Evolutionary conservation across 2,888 invertebrate genomes (phyloP), one percentile per base, ranked within the genome.

Genomic region (Diadromus collaris): DNA sequence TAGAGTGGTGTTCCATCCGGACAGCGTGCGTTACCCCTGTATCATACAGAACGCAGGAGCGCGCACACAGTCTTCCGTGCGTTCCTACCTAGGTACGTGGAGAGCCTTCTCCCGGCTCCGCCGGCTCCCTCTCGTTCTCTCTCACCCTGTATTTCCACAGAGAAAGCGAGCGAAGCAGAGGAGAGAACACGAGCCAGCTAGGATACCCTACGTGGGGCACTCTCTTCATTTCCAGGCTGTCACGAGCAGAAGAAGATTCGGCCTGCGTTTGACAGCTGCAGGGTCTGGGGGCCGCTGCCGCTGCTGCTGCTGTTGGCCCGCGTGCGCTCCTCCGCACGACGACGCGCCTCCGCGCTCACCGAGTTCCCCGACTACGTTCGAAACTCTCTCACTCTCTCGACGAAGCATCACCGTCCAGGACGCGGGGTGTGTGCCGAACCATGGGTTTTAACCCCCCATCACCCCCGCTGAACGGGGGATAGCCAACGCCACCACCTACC

Each of bases 211-310:
- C 82, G 85, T 87, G 86, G 86, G 87, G 86, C 85, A 87, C 88
- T 90, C 90, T 90, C 90, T 91, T 91, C 90, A 90, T 90, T 90
- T 90, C 87, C 88, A 88, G 88, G 87, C 88, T 88, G 88, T 88
- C 88, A 88, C 88, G 87, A 88, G 84, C 88, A 88, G 88, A 88
- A 90, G 90, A 90, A 90, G 90, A 90, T 90, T 90, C 89, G 87
- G 87, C 86, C 90, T 90, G 90, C 86, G 89, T 88, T 89, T 90
- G 90, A 90, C 90, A 90, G 90, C 88, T 89, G 89, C 89, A 90
- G 89, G 89, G 89, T 89, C 88, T 88, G 88, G 89, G 89, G 88
- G 85, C 83, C 83, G 81, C 81, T 58, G 68, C 74, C 19, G 48
- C 67, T 54, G 63, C 67, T 63, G 38, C 64, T 69, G 71, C 67